These are phyloP conservation scores for Hemiprocne comata DNA, from an alignment of 2,113 vertebrate species.

Conservation along the genomic window DNA sequence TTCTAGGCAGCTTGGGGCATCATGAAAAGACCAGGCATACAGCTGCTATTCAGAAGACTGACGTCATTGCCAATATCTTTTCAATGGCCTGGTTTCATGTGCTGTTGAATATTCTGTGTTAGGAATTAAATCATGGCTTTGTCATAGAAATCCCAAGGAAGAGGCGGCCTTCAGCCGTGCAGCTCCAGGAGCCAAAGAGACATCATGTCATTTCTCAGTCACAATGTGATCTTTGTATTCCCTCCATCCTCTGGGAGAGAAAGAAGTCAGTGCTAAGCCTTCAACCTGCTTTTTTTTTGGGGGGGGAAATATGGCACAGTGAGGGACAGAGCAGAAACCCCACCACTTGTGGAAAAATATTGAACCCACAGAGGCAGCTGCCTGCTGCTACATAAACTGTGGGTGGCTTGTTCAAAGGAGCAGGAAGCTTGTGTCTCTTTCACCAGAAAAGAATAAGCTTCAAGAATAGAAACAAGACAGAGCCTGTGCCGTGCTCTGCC, in stretches of 20 bases:
- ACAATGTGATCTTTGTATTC: constrained; percentile 24
- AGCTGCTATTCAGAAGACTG: not conserved
- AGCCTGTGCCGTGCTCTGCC: not conserved
- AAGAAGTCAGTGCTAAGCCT: not conserved
- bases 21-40: not conserved
- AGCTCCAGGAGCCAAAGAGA: not conserved
- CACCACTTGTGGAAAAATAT: accelerated
- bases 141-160: not conserved
- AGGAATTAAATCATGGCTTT: constrained; percentile 6
- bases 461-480: not conserved
- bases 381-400: not conserved
- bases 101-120: not conserved
- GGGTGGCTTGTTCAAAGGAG: not conserved
- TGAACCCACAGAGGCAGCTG: not conserved
- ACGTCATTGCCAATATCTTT: not conserved
- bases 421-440: not conserved
- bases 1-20: not conserved
- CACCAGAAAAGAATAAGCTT: not conserved
- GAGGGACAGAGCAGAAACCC: not conserved
- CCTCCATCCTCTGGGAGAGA: not conserved
- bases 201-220: not conserved
- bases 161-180: not conserved
- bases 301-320: not conserved
- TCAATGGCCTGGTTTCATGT: constrained; percentile 10
- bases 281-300: not conserved